Percentiles rank a stretch among this genome's conserved stretches.
Conservation (phyloP, 2,797 vertebrate species). For the Lophius americanus region DNA sequence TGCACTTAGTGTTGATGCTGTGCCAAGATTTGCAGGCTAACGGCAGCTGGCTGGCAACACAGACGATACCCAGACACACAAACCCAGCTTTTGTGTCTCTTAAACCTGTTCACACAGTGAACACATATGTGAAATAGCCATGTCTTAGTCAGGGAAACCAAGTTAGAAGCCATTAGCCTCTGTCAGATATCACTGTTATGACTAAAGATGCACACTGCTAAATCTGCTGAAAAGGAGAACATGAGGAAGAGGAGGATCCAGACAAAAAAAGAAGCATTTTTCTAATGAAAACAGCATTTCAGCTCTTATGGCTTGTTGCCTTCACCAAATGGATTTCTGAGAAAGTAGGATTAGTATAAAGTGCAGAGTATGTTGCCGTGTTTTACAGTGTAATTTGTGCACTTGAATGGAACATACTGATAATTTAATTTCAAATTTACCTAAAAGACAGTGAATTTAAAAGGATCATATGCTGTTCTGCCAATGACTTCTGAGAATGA, state of each 20-base stretch:
- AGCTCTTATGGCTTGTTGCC: conserved; percentile 55
- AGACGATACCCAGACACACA: conserved; percentile 30
- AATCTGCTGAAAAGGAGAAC: conserved; percentile 45
- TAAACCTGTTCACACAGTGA: conserved; percentile 28
- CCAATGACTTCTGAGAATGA: conserved; percentile 54
- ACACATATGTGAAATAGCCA: conserved; percentile 35
- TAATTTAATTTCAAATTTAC: conserved; percentile 55
- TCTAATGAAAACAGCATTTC: conserved; percentile 39
- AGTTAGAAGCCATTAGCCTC: conserved; percentile 66
- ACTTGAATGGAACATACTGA: conserved; percentile 44
- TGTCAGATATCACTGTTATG: conserved; percentile 68
- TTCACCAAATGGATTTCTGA: conserved; percentile 56
- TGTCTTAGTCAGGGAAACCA: conserved; percentile 29
- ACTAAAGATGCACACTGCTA: conserved; percentile 55
- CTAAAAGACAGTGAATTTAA: conserved; percentile 30
- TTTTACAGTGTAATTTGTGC: conserved; percentile 13
- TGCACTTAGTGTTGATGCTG: conserved; percentile 28
- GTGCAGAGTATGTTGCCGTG: conserved; percentile 21
- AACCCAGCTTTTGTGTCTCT: conserved; percentile 42
- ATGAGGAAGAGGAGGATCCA: conserved; percentile 16
- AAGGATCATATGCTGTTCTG: conserved; percentile 33
- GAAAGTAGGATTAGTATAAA: conserved; percentile 58
- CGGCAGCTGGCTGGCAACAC: conserved; percentile 60
- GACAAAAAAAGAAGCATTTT: conserved; percentile 16
- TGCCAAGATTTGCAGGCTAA: conserved; percentile 53